These are phyloP conservation scores for Falco columbarius DNA, from an alignment of 2,797 vertebrate species.

Conservation along the genomic window DNA sequence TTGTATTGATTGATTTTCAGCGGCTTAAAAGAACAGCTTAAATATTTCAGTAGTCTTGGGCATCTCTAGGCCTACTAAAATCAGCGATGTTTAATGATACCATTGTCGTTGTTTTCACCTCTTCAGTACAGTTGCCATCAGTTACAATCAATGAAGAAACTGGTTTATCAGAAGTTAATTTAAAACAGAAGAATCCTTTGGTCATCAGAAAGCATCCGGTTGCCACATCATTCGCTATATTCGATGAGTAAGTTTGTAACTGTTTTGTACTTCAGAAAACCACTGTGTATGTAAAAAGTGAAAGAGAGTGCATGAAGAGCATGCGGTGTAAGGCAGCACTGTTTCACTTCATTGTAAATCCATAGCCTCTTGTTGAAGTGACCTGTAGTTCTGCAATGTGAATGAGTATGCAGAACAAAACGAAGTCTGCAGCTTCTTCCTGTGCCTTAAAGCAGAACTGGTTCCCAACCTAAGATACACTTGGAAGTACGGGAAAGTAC, in stretches of 20 bases:
- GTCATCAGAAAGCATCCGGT: constrained; percentile 86
- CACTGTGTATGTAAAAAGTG: neutral
- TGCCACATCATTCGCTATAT: constrained; percentile 90
- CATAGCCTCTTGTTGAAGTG: neutral
- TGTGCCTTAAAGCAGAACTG: neutral
- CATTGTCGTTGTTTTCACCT: neutral
- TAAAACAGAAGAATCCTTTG: constrained; percentile 82
- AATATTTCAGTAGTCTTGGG: neutral
- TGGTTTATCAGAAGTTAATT: constrained; percentile 84
- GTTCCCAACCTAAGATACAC: neutral
- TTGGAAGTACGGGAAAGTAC: neutral
- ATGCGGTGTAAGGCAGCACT: neutral
- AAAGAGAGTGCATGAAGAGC: neutral
- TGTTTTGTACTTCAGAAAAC: neutral
- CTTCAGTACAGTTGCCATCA: constrained; percentile 86
- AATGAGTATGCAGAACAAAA: neutral
- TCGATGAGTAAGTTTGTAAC: constrained; percentile 88
- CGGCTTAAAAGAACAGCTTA: neutral
- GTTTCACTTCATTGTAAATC: neutral
- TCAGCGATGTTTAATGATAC: neutral
- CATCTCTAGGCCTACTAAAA: neutral
- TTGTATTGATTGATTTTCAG: neutral
- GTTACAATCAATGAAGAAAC: constrained; percentile 89
- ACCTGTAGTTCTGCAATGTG: neutral
- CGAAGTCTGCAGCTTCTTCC: neutral